Evolutionary conservation across 1,140 invertebrate genomes (phyloP), one percentile per base, ranked within the genome.

Genomic region (Maniola jurtina): DNA sequence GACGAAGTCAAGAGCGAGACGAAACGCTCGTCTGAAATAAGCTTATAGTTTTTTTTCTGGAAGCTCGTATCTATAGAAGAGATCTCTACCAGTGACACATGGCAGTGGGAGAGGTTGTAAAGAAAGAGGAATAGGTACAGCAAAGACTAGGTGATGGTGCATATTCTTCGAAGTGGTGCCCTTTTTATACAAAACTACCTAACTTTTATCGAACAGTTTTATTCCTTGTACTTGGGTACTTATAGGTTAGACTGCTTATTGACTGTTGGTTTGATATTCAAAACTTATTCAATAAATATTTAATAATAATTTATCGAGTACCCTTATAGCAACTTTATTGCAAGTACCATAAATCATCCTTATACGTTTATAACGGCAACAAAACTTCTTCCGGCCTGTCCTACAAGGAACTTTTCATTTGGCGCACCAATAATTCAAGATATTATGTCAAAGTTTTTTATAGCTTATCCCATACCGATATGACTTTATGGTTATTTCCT

Each of bases 301-400:
- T 10, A 42, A 2, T 7, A 14, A 5, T 35, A 8, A 55, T 62
- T 38, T 10, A 54, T 16, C 5, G 25, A 52, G n/a, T 9, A 34
- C 8, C 9, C 34, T 25, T 55, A 34, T 6, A 34, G 50, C 38
- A 61, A 86, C 65, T 75, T 81, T 73, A 77, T 76, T 73, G 68
- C 61, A 83, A 83, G 73, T 82, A 62, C 63, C 70, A 67, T 84
- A 86, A 83, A 86, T 86, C 84, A 86, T 84, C 68, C 72, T 77
- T 79, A 78, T 82, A 78, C 73, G 73, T 80, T 85, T 84, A 85
- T 81, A 85, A 78, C 75, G 68, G 72, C 75, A 76, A 78, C 76
- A 73, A 75, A 86, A 84, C 74, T 84, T 78, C 61, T 72, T 75
- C 78, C 78, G 70, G 71, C 64, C 69, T 68, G 63, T 72, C 71